Evolutionary conservation across 1,140 invertebrate genomes (phyloP), one percentile per base, ranked within the genome.

Genomic region (Drosophila tani): DNA sequence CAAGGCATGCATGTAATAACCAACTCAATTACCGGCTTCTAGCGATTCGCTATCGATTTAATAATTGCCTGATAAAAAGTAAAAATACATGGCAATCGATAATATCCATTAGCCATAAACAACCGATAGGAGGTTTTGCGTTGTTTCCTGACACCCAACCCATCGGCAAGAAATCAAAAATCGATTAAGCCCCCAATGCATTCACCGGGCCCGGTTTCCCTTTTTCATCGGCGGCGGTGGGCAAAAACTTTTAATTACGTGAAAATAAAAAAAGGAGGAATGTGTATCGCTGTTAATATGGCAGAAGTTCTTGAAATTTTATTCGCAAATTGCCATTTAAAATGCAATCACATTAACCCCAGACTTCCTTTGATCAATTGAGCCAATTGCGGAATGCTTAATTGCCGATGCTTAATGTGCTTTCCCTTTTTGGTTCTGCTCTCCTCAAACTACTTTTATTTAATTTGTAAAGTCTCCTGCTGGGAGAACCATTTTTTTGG

Each of bases 151-250:
- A 24, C 3, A 55, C 40, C 27, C 32, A 50, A 69, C 68, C 73
- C 82, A 85, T 85, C 64, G 81, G 67, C 77, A 83, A 83, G 84
- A 84, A 79, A 87, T 87, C 81, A 87, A 79, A 90, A 90, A 87
- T 90, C 84, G 84, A 90, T 87, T 87, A 87, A 90, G 81, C 59
- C 45, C 24, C 46, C n/a, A 21, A 57, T 50, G 2, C 57, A 51
- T 77, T 53, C 29, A 40, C n/a, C 55, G 45, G 47, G 45, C n/a
- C 47, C 40, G 47, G 45, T 62, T 59, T 56, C 38, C 55, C 43
- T 55, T 38, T 75, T 47, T 51, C 58, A 38, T 41, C 19, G 49
- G 78, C 41, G 68, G 56, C 29, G 32, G 8, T 35, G 55, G 51
- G 46, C 24, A 51, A 80, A 83, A 80, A 88, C 43, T 84, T 88